These are phyloP conservation scores for Engraulis encrasicolus DNA, from an alignment of 2,113 vertebrate genomes.

Conservation along the genomic window DNA sequence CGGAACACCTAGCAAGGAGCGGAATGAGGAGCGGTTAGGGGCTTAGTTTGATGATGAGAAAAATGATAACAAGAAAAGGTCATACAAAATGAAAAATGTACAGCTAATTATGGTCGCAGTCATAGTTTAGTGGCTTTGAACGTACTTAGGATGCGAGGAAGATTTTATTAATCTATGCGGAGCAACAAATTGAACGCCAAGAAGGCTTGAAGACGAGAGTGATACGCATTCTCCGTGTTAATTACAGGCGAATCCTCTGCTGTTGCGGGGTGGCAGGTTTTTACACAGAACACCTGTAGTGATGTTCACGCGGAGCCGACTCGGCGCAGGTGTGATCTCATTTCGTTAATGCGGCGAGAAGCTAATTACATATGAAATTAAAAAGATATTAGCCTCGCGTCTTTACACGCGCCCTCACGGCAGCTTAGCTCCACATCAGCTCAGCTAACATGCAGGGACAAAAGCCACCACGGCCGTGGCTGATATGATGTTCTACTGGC, in stretches of 20 bases:
- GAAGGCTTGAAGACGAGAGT: background rate
- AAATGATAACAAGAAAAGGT: background rate
- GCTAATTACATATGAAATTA: conserved; percentile 14
- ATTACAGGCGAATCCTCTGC: background rate
- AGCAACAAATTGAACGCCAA: background rate
- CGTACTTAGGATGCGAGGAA: background rate
- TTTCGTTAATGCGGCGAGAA: background rate
- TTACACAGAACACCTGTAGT: background rate
- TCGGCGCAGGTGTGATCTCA: background rate
- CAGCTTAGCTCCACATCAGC: background rate
- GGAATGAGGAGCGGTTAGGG: background rate
- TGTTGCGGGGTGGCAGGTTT: background rate
- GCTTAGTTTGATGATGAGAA: background rate
- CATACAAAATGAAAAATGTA: background rate
- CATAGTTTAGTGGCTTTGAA: background rate
- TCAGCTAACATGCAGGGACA: background rate
- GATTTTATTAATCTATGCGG: background rate
- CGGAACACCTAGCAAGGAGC: background rate
- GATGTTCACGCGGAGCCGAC: background rate
- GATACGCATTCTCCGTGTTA: background rate
- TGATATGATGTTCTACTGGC: background rate
- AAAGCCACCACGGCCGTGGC: background rate
- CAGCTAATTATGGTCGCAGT: background rate
- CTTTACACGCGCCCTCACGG: background rate
- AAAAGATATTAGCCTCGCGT: background rate